Evolutionary conservation across 1,140 invertebrate genomes (phyloP).

Genomic region (Leucophenga varia): DNA sequence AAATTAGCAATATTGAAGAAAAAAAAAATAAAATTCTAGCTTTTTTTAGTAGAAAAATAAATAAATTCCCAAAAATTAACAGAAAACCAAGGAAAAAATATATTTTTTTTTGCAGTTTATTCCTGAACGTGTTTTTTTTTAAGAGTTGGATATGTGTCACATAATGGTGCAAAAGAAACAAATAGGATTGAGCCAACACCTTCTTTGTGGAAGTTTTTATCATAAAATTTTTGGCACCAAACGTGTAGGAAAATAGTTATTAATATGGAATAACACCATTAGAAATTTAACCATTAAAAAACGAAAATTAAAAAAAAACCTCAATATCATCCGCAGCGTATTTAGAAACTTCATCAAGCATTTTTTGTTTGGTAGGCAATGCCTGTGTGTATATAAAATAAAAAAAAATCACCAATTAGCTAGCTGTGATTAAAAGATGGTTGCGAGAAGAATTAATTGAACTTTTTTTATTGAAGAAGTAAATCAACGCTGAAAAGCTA

Average conservation of each 20-base stretch:
- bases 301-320: slow-evolving; percentile 34
- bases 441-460: no score
- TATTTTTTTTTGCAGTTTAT: not conserved
- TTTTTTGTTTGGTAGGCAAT: slow-evolving; percentile 36
- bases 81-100: slow-evolving; percentile 1
- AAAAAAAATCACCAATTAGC: slow-evolving; percentile 24
- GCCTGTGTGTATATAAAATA: slow-evolving; percentile 33
- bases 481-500: no score
- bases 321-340: slow-evolving; percentile 52
- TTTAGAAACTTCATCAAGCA: slow-evolving; percentile 43
- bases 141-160: no score
- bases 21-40: not conserved
- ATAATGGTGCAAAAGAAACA: slow-evolving; percentile 3
- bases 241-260: no score
- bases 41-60: no score
- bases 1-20: not conserved
- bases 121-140: no score
- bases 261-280: no score
- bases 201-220: no score
- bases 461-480: no score
- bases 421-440: not conserved
- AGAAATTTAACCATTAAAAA: slow-evolving; percentile 14
- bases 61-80: not conserved
- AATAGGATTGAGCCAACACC: no score
- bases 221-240: no score